Conservation (phyloP, 2,888 invertebrate species). For the Fragum whitleyi region DNA sequence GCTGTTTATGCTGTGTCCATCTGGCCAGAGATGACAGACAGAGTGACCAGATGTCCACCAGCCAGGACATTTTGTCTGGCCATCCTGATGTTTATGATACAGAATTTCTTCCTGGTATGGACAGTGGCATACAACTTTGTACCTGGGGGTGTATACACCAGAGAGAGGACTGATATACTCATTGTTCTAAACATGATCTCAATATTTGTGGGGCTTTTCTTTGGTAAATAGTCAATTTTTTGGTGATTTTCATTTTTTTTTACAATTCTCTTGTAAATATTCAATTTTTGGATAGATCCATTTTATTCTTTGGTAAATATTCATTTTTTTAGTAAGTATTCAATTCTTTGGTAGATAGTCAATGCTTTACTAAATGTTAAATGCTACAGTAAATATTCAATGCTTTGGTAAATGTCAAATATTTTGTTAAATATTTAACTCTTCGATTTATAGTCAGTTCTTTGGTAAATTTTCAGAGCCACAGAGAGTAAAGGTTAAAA, state of each 20-base stretch:
- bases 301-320: too few species aligned
- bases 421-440: too few species aligned
- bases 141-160: conserved; percentile 84
- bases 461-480: too few species aligned
- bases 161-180: conserved; percentile 84
- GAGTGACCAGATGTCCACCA: conserved; percentile 78
- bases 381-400: too few species aligned
- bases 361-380: too few species aligned
- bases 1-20: conserved; percentile 82
- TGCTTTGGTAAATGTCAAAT: too few species aligned
- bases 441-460: too few species aligned
- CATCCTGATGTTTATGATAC: conserved; percentile 79
- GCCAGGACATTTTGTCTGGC: conserved; percentile 78
- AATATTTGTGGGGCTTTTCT: conserved; percentile 75
- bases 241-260: not conserved
- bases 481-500: too few species aligned
- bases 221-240: conserved; percentile 63
- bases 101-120: conserved; percentile 85
- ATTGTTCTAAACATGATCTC: conserved; percentile 77
- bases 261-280: too few species aligned
- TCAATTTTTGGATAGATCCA: not conserved
- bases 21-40: conserved; percentile 82
- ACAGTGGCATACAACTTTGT: conserved; percentile 86
- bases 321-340: too few species aligned
- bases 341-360: too few species aligned